Percentiles rank a stretch among this genome's conserved stretches.
phyloP scores from a whole-genome alignment of 53 echinoderm and acorn worm species.

The Zoroaster sp. region DNA sequence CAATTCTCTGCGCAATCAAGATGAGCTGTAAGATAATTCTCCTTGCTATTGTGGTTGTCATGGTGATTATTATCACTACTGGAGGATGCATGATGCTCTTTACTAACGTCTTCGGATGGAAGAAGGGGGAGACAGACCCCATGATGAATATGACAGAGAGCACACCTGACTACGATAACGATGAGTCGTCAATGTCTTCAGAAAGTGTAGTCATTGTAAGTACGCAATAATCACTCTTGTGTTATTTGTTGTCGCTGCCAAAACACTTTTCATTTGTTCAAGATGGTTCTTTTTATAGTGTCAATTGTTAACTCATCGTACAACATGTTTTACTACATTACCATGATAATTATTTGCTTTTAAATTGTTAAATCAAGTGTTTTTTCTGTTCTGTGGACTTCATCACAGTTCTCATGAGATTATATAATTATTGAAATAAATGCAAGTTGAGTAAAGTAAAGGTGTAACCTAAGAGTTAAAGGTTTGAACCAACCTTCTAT shows the following conservation, averaged over 20 bases:
- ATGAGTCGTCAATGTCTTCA: neutral
- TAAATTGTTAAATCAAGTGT: neutral
- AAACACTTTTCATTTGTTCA: too few relatives aligned
- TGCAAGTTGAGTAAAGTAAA: too few relatives aligned
- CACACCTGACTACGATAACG: neutral
- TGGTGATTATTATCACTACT: neutral
- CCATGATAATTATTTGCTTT: neutral
- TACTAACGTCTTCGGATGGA: neutral
- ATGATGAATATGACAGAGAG: neutral
- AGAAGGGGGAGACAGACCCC: neutral
- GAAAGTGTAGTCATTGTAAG: neutral
- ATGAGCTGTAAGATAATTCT: slow-evolving; percentile 15
- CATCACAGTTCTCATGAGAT: too few relatives aligned
- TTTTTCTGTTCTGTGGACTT: neutral
- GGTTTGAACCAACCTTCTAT: too few relatives aligned
- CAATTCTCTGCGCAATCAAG: too few relatives aligned
- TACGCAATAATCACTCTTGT: too few relatives aligned
- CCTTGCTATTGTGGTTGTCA: neutral
- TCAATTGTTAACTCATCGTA: neutral
- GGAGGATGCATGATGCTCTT: slow-evolving; percentile 20
- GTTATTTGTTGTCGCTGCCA: too few relatives aligned
- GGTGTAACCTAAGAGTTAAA: too few relatives aligned
- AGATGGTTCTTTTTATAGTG: neutral
- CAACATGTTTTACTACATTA: neutral
- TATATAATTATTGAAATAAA: too few relatives aligned